Conservation (phyloP, 1,140 invertebrate species). For the Chelonus insularis region DNA sequence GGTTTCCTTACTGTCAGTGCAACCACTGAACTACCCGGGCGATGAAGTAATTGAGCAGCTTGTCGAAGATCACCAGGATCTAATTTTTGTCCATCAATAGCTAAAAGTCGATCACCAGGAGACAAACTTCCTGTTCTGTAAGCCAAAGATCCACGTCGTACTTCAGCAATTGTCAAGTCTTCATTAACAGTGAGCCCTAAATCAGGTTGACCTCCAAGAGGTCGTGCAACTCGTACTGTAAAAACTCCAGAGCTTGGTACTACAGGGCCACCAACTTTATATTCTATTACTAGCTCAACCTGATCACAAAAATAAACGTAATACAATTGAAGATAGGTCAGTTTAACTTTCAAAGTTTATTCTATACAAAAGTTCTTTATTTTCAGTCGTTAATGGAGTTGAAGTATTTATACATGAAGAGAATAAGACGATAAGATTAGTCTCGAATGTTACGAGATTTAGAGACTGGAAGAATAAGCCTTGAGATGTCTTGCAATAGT, state of each 20-base stretch:
- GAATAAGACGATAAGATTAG: no score
- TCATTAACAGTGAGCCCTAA: constrained; percentile 86
- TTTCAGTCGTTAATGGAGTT: no score
- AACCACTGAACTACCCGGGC: constrained; percentile 71
- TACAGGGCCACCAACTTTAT: constrained; percentile 91
- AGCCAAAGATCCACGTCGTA: constrained; percentile 86
- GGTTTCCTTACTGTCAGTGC: constrained; percentile 73
- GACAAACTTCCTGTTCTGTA: constrained; percentile 86
- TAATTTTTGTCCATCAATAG: constrained; percentile 83
- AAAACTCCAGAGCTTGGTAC: constrained; percentile 88
- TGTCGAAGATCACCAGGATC: constrained; percentile 71
- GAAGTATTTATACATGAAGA: no score
- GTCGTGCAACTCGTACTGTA: constrained; percentile 84
- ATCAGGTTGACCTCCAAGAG: constrained; percentile 66
- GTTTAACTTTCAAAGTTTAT: no score
- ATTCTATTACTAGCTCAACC: constrained; percentile 78
- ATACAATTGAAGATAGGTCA: no score
- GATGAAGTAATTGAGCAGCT: constrained; percentile 76
- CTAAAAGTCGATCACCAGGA: constrained; percentile 82
- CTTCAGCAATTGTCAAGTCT: constrained; percentile 78
- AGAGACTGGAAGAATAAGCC: no score
- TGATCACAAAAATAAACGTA: constrained; percentile 42
- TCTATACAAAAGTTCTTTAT: no score
- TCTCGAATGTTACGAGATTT: no score
- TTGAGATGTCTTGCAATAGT: no score